These are phyloP conservation scores for Agriopis leucophaearia DNA, from an alignment of 2,888 invertebrate genomes.

Conservation along the genomic window DNA sequence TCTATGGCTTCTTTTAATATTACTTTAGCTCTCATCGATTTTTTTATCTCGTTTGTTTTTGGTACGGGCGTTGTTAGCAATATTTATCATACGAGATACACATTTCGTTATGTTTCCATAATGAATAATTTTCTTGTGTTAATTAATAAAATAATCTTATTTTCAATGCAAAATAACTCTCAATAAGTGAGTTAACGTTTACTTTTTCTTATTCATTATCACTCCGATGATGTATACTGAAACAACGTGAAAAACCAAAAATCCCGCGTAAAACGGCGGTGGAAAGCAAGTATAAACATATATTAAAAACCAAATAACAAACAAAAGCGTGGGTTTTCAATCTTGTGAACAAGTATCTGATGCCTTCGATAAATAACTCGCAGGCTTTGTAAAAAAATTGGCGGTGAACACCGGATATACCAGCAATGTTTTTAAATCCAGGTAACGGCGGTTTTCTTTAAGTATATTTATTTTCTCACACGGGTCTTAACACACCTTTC, in stretches of 20 bases:
- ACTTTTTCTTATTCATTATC: background rate
- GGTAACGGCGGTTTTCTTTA: slow-evolving; percentile 1
- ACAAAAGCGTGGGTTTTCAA: slow-evolving; percentile 1
- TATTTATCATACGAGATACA: no score
- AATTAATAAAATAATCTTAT: no score
- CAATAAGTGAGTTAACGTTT: no score
- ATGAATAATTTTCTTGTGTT: no score
- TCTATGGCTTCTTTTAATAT: slow-evolving; percentile 8
- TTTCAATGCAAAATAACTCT: no score
- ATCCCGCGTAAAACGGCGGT: background rate
- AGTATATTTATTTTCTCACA: slow-evolving; percentile 1
- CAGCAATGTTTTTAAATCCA: slow-evolving; percentile 4
- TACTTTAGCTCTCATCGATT: background rate
- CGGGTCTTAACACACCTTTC: background rate
- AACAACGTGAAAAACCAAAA: background rate
- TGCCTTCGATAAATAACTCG: background rate
- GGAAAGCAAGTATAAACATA: background rate
- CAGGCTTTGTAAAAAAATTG: background rate
- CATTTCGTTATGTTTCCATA: no score
- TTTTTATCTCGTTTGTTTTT: background rate
- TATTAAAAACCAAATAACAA: background rate
- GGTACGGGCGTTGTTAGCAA: no score
- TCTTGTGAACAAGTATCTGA: slow-evolving; percentile 1
- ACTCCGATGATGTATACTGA: background rate
- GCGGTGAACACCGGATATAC: background rate